phyloP scores from a whole-genome alignment of 1,140 invertebrate species.

The Antheraea mylitta region DNA sequence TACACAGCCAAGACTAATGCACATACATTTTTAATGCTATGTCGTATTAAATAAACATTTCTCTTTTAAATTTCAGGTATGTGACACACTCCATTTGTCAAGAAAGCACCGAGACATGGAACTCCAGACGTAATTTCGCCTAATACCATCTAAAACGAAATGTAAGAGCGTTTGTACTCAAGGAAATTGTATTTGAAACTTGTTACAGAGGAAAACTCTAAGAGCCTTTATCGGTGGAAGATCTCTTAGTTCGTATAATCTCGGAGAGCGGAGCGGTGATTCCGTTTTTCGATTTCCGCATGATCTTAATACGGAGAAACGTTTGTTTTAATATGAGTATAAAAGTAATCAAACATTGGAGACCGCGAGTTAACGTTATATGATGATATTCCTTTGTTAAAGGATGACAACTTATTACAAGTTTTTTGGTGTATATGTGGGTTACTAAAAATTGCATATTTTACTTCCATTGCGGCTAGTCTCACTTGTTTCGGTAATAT shows the following conservation, averaged over 20 bases:
- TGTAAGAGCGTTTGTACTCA: neutral
- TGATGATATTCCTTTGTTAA: too few relatives aligned
- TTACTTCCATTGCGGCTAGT: too few relatives aligned
- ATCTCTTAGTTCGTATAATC: neutral
- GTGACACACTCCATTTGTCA: conserved; percentile 14
- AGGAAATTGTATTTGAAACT: conserved; percentile 3
- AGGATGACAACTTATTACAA: too few relatives aligned
- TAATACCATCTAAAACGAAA: neutral
- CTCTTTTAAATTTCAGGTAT: conserved; percentile 27
- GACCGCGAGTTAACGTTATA: too few relatives aligned
- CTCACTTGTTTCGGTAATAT: too few relatives aligned
- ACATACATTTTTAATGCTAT: neutral
- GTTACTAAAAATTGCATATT: too few relatives aligned
- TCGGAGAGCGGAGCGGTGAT: neutral
- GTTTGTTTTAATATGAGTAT: neutral
- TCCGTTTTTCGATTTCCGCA: neutral
- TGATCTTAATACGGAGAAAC: neutral
- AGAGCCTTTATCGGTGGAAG: neutral
- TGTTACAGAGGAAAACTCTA: neutral
- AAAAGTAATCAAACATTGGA: too few relatives aligned
- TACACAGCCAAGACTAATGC: too few relatives aligned
- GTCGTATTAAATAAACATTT: neutral
- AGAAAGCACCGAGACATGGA: neutral
- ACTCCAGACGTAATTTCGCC: neutral
- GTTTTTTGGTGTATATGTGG: too few relatives aligned